A percentile compares a stretch with the other conserved stretches of the same genome.
These are phyloP conservation scores for Pluvialis apricaria DNA, from an alignment of 2,113 vertebrate genomes.

Conservation along the genomic window DNA sequence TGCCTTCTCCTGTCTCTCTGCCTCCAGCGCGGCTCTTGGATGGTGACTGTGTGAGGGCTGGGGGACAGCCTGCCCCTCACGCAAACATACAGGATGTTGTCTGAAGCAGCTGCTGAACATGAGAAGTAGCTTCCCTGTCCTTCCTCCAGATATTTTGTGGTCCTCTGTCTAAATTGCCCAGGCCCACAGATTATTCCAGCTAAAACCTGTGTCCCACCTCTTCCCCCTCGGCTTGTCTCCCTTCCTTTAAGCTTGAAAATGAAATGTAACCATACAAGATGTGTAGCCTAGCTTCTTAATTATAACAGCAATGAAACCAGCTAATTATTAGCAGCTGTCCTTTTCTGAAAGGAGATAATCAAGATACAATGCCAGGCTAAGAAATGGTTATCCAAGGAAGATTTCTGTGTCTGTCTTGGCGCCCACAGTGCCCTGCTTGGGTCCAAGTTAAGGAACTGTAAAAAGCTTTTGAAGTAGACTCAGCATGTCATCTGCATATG, in stretches of 20 bases:
- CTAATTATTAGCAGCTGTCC: background rate
- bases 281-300: background rate
- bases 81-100: background rate
- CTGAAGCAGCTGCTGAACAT: background rate
- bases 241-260: background rate
- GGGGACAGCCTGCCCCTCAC: background rate
- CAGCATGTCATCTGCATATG: slow-evolving; percentile 47
- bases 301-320: background rate
- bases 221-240: background rate
- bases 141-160: background rate
- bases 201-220: background rate
- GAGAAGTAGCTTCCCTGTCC: background rate
- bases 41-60: background rate
- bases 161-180: background rate
- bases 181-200: background rate
- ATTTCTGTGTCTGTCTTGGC: background rate
- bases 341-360: background rate
- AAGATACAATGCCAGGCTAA: background rate
- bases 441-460: slow-evolving; percentile 13
- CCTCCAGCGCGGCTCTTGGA: rapidly evolving
- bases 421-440: background rate
- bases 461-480: slow-evolving; percentile 67
- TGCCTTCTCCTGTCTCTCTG: background rate
- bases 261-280: background rate
- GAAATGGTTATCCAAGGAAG: background rate